phyloP scores from a whole-genome alignment of 2,113 vertebrate genomes.

The Calypte anna region DNA sequence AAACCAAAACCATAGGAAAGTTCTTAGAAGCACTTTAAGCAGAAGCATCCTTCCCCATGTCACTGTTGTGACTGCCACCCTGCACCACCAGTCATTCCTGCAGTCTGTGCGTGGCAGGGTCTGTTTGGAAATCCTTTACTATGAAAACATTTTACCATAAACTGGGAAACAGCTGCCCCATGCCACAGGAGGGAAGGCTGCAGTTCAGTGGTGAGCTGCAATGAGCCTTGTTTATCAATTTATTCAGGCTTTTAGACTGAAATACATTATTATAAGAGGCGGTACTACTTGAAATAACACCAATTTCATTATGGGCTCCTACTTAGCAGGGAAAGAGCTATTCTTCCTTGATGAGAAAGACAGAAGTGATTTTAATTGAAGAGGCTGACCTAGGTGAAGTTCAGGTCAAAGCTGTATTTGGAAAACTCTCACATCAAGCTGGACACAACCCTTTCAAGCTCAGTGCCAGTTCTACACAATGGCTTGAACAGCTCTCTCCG shows the following conservation, averaged over 20 bases:
- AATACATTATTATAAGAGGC: neutral
- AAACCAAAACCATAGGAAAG: neutral
- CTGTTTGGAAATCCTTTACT: neutral
- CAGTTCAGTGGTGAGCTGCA: neutral
- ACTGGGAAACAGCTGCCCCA: neutral
- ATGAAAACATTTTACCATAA: neutral
- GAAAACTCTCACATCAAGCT: constrained; percentile 68
- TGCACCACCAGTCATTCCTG: neutral
- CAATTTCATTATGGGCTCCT: constrained; percentile 24
- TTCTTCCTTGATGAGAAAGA: constrained; percentile 52
- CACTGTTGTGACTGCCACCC: neutral
- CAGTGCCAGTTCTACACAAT: constrained; percentile 73
- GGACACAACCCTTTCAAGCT: constrained; percentile 73
- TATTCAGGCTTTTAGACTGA: neutral
- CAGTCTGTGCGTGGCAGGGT: neutral
- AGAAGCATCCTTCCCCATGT: neutral
- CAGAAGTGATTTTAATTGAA: constrained; percentile 56
- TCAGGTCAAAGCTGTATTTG: constrained; percentile 7
- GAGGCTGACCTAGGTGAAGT: constrained; percentile 66
- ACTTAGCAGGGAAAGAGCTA: neutral
- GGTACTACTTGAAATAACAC: constrained; percentile 7
- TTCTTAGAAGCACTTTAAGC: neutral
- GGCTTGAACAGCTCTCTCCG: constrained; percentile 49
- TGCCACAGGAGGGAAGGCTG: constrained; percentile 19
- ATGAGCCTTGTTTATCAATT: neutral